These are phyloP conservation scores for Hirtodrosophila confusa DNA, from an alignment of 2,888 invertebrate species.

Conservation along the genomic window DNA sequence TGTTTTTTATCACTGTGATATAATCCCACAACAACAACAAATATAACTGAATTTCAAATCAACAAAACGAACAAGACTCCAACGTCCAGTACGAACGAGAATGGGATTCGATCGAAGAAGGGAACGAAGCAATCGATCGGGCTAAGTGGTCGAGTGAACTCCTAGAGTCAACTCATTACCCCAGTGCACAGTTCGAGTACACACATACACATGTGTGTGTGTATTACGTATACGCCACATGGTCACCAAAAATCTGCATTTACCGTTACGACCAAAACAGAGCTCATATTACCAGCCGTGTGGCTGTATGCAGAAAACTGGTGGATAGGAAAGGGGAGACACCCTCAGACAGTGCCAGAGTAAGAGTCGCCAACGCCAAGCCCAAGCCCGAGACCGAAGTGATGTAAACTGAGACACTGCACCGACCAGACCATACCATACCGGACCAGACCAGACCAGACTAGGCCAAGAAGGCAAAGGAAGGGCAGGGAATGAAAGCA, in stretches of 20 bases:
- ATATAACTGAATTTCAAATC: too few relatives aligned
- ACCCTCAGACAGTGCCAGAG: constrained; percentile 7
- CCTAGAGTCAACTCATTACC: too few relatives aligned
- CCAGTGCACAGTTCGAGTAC: too few relatives aligned
- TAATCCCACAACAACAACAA: too few relatives aligned
- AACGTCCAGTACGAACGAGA: too few relatives aligned
- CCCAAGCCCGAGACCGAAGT: constrained; percentile 2
- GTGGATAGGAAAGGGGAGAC: neutral
- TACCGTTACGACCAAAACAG: constrained; percentile 44
- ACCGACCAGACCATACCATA: constrained; percentile 18
- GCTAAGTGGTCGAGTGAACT: too few relatives aligned
- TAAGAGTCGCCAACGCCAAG: neutral
- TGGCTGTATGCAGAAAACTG: neutral
- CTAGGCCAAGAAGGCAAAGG: constrained; percentile 25
- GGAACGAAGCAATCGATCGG: too few relatives aligned
- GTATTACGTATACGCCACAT: constrained; percentile 62
- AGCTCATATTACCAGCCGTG: constrained; percentile 58
- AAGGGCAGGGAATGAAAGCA: constrained; percentile 12
- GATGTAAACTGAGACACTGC: constrained; percentile 60
- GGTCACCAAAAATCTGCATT: constrained; percentile 23
- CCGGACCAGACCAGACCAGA: constrained; percentile 18
- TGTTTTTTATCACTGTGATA: too few relatives aligned
- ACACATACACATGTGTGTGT: constrained; percentile 4
- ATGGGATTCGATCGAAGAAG: too few relatives aligned
- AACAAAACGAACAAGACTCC: too few relatives aligned